Percentiles rank a stretch among this genome's conserved stretches.
These are phyloP conservation scores for Plebejus anna DNA, from an alignment of 2,888 invertebrate species.

Conservation along the genomic window DNA sequence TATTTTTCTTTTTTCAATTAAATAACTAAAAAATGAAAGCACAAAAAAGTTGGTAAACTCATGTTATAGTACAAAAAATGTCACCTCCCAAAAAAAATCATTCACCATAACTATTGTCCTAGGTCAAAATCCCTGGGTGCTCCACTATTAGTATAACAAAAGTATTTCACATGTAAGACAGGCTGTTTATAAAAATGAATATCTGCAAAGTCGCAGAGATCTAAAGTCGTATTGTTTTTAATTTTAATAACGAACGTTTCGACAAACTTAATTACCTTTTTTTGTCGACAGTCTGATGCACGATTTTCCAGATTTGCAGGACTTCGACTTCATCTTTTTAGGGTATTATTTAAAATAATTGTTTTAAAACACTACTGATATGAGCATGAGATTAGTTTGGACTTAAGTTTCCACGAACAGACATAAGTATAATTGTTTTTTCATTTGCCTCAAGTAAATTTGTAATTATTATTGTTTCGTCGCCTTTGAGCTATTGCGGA, in stretches of 20 bases:
- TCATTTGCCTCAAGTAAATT: not conserved
- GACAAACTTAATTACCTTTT: constrained; percentile 15
- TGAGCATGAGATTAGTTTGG: constrained; percentile 3
- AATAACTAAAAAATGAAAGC: too few species aligned
- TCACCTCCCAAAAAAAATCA: too few species aligned
- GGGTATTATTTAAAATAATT: constrained; percentile 17
- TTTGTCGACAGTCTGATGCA: constrained; percentile 20
- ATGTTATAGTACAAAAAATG: too few species aligned
- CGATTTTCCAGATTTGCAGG: constrained; percentile 14
- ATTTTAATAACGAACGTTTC: not conserved
- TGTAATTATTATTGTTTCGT: not conserved
- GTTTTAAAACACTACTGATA: not conserved
- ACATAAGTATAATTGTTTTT: not conserved
- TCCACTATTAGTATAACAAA: not conserved
- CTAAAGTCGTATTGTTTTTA: not conserved
- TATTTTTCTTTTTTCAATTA: too few species aligned
- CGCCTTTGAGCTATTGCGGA: not conserved
- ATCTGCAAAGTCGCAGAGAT: not conserved
- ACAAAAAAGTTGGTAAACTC: too few species aligned
- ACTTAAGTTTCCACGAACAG: not conserved
- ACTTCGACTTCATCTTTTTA: constrained; percentile 13
- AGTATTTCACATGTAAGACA: not conserved
- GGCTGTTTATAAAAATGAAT: not conserved
- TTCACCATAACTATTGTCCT: too few species aligned
- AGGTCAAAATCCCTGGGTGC: too few species aligned